Conservation (phyloP, 2,797 vertebrate genomes). For the Rhabdomys pumilio region DNA sequence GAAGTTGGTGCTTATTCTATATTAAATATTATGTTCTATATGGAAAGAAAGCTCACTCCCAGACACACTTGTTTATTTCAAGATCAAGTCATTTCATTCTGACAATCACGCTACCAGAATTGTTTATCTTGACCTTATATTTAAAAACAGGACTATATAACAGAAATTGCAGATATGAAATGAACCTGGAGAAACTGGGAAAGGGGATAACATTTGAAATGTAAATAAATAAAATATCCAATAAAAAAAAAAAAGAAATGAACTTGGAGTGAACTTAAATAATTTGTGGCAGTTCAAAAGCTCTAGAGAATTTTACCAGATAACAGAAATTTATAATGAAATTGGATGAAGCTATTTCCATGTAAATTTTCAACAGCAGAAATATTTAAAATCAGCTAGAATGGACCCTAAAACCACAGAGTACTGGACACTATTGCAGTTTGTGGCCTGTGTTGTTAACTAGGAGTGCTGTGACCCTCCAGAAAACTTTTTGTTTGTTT, state of each 20-base stretch:
- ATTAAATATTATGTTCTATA: slow-evolving; percentile 8
- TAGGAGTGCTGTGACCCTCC: slow-evolving; percentile 36
- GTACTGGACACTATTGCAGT: background rate
- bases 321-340: slow-evolving; percentile 40
- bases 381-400: slow-evolving; percentile 44
- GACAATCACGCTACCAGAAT: background rate
- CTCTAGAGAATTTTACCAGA: slow-evolving; percentile 53
- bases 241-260: no score
- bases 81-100: slow-evolving; percentile 52
- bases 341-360: slow-evolving; percentile 41
- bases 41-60: background rate
- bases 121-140: slow-evolving; percentile 36
- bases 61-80: slow-evolving; percentile 58
- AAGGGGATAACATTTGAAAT: no score
- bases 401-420: slow-evolving; percentile 35
- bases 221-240: no score
- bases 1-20: background rate
- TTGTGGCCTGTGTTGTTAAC: slow-evolving; percentile 42
- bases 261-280: slow-evolving; percentile 4
- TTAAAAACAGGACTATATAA: slow-evolving; percentile 37
- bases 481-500: background rate
- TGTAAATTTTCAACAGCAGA: slow-evolving; percentile 38
- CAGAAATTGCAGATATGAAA: background rate
- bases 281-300: background rate
- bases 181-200: background rate